These are phyloP conservation scores for Corythornis vintsioides DNA, from an alignment of 2,113 vertebrate species.

Conservation along the genomic window DNA sequence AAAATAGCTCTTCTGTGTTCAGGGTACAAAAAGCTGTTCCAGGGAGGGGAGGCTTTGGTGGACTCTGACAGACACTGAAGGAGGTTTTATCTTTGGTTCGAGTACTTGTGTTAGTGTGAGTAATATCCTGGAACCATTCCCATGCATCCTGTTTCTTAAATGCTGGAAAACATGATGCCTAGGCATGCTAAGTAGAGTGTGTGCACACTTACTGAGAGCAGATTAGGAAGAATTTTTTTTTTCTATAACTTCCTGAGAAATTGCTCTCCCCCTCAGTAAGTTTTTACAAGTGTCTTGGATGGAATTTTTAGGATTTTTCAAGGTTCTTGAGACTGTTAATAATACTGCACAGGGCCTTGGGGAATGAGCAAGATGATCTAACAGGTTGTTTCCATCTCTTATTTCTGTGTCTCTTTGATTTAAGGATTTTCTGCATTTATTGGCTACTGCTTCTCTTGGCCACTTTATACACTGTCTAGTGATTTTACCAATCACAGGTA, in stretches of 20 bases:
- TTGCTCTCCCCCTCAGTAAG: conserved; percentile 6
- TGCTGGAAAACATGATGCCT: background rate
- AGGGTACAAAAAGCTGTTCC: background rate
- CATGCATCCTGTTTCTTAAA: background rate
- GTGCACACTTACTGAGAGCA: background rate
- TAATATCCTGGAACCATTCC: background rate
- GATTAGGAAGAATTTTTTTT: background rate
- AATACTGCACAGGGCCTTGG: background rate
- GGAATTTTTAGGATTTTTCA: conserved; percentile 51
- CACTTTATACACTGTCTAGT: background rate
- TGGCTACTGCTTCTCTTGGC: conserved; percentile 47
- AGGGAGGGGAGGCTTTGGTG: accelerated
- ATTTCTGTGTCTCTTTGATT: conserved; percentile 49
- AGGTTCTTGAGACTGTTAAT: conserved; percentile 35
- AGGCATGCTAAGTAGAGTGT: accelerated
- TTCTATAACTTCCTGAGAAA: conserved; percentile 28
- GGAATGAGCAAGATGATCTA: conserved; percentile 25
- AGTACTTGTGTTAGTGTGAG: background rate
- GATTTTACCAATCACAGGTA: conserved; percentile 33
- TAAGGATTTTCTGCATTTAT: conserved; percentile 64
- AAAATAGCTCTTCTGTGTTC: background rate
- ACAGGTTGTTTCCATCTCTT: conserved; percentile 50
- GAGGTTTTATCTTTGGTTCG: background rate
- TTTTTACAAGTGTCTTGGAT: conserved; percentile 35
- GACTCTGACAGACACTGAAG: background rate